phyloP scores from a whole-genome alignment of 2,113 vertebrate species.

The Bujurquina vittata region DNA sequence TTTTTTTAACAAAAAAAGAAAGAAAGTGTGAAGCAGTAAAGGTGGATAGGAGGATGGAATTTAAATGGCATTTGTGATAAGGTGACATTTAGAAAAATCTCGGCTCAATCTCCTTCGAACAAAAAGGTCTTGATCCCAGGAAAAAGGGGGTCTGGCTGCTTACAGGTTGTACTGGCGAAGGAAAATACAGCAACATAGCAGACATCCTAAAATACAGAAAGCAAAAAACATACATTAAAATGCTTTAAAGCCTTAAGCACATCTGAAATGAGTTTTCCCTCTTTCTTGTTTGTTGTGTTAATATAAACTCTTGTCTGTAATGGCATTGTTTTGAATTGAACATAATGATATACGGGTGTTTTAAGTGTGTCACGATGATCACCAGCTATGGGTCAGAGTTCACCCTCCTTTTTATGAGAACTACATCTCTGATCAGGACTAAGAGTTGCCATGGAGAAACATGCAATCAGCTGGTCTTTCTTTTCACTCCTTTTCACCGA shows the following conservation, averaged over 20 bases:
- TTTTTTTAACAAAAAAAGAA: conserved; percentile 6
- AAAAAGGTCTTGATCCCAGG: conserved; percentile 37
- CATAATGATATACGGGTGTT: background rate
- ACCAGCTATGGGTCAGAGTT: conserved; percentile 26
- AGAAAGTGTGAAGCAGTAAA: conserved; percentile 30
- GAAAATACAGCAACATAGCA: background rate
- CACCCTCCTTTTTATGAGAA: background rate
- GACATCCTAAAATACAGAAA: background rate
- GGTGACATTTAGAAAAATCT: conserved; percentile 73
- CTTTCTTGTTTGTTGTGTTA: background rate
- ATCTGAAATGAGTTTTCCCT: background rate
- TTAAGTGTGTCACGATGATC: conserved; percentile 20
- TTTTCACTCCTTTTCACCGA: conserved; percentile 6
- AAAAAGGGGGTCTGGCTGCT: background rate
- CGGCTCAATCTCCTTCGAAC: conserved; percentile 49
- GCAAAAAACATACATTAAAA: background rate
- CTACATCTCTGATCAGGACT: conserved; percentile 22
- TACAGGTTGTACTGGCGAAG: background rate
- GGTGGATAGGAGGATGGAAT: conserved; percentile 8
- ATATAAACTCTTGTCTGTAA: background rate
- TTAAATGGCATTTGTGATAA: conserved; percentile 69
- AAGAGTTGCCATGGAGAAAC: conserved; percentile 55
- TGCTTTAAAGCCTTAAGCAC: background rate
- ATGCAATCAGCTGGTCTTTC: conserved; percentile 53
- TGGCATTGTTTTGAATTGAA: background rate